phyloP scores from a whole-genome alignment of 2,113 vertebrate genomes.

The Apodemus speciosus region DNA sequence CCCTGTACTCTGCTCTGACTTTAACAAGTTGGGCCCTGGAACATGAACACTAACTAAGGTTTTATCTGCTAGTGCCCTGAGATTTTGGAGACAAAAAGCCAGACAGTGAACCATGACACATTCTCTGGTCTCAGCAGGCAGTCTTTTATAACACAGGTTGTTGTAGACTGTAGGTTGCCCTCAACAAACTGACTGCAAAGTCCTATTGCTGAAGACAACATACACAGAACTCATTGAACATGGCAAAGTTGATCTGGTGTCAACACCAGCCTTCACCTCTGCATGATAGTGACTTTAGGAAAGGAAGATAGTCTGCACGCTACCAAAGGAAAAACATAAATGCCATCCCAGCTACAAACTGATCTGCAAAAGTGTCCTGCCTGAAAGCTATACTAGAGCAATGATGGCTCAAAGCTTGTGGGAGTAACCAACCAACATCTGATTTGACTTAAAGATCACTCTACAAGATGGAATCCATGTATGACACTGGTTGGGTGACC shows the following conservation, averaged over 20 bases:
- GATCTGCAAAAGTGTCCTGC: not conserved
- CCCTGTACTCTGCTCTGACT: not conserved
- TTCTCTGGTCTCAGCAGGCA: constrained; percentile 53
- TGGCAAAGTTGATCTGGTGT: not conserved
- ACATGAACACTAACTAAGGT: constrained; percentile 73
- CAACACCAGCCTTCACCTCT: not conserved
- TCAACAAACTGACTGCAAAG: not conserved
- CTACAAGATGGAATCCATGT: too few species aligned
- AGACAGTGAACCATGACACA: constrained; percentile 63
- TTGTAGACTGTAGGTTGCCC: not conserved
- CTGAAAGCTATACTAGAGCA: not conserved
- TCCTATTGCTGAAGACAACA: not conserved
- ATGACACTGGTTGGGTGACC: not conserved
- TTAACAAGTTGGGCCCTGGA: constrained; percentile 61
- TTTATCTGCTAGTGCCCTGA: constrained; percentile 48
- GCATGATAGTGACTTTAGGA: not conserved
- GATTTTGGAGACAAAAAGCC: constrained; percentile 60
- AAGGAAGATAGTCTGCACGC: not conserved
- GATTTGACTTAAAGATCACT: not conserved
- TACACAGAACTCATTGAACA: not conserved
- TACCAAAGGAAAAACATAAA: not conserved
- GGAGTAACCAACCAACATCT: not conserved
- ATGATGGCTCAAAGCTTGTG: not conserved
- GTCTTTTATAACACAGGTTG: not conserved
- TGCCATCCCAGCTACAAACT: not conserved